Base-by-base conservation (phyloP, 2,888 invertebrate genomes). In the Desoria tigrina region DNA sequence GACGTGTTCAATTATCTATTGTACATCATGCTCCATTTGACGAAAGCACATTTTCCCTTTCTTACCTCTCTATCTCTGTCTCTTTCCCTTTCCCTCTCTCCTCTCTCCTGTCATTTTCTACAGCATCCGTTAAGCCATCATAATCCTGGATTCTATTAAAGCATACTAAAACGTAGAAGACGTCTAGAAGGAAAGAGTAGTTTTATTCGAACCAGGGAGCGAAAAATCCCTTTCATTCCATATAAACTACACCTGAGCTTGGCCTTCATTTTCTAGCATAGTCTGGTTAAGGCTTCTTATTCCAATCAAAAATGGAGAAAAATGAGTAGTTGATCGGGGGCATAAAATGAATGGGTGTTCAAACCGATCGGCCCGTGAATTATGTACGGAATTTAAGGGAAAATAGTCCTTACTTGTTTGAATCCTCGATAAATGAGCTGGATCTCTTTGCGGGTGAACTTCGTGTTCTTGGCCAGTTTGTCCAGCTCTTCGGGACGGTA, bases 381-480 rank as follows among this genome's bases (percentile, higher is more conserved):
- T n/a, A n/a, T n/a, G n/a, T n/a, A n/a, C n/a, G n/a, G n/a, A n/a
- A n/a, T n/a, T n/a, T n/a, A n/a, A n/a, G n/a, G n/a, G n/a, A n/a
- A n/a, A n/a, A n/a, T n/a, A n/a, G n/a, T 16, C 6, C 45, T 42
- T 72, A 89, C 90, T 87, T 93, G 92, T 79, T 93, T 93, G 80
- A 93, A 93, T 1, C 93, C 92, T 53, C 92, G 83, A 82, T 94
- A 94, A 84, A 94, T 92, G 73, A 92, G 86, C 78, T 92, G 91
- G 77, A 94, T 90, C 83, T 94, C 93, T 78, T 89, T 88, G 73
- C 86, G 82, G 2, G 88, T 86, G 83, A 93, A 93, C 77, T 90
- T 88, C 50, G 92, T 90, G 76, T 84, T 87, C 74, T 85, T 86
- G 53, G 90, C 89, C 50, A 93, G 84, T 65, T 88, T 87, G 59